Percentiles rank a stretch among this genome's conserved stretches.
phyloP scores from a whole-genome alignment of 2,797 vertebrate genomes.

The Momotus momota region DNA sequence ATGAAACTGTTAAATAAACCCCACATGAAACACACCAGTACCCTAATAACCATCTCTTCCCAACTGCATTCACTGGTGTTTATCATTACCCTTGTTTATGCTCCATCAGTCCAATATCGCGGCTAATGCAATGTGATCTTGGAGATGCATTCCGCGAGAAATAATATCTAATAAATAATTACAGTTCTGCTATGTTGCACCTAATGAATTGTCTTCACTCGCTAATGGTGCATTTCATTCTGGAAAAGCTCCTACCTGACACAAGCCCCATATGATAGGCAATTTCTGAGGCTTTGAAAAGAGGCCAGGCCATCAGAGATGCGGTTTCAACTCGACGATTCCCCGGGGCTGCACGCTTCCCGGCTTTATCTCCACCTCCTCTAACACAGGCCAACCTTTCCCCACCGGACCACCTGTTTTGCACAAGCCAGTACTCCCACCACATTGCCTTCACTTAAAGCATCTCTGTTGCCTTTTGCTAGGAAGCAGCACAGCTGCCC shows the following conservation, averaged over 20 bases:
- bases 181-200: conserved; percentile 59
- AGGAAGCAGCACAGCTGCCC: neutral
- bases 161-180: conserved; percentile 78
- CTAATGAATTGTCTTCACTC: conserved; percentile 43
- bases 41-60: conserved; percentile 61
- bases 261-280: neutral
- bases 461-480: neutral
- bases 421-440: neutral
- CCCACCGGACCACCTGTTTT: neutral
- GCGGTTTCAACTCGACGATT: neutral
- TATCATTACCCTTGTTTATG: conserved; percentile 75
- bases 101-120: conserved; percentile 70
- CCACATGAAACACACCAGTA: conserved; percentile 20
- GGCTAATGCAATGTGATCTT: conserved; percentile 76
- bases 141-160: conserved; percentile 66
- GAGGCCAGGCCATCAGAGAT: conserved; percentile 4
- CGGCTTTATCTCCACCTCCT: neutral
- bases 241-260: conserved; percentile 1
- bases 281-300: neutral
- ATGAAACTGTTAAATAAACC: conserved; percentile 73
- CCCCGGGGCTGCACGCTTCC: neutral
- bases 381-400: conserved; percentile 8
- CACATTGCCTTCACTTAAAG: neutral
- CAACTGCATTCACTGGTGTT: conserved; percentile 56
- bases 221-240: conserved; percentile 30